phyloP scores from a whole-genome alignment of 2,797 vertebrate species.

The Pterois miles region DNA sequence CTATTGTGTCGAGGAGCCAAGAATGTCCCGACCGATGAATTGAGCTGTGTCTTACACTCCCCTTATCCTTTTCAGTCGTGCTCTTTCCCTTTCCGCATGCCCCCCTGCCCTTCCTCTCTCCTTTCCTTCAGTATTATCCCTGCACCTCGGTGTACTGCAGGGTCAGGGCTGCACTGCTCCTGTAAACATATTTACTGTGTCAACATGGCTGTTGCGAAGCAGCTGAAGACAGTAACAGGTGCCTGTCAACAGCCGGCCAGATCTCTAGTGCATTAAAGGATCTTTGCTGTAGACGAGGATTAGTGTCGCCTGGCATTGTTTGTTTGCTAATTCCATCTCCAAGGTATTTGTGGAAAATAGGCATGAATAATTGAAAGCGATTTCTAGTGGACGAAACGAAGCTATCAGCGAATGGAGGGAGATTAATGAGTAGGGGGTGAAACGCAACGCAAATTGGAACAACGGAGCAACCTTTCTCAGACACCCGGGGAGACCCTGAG shows the following conservation, averaged over 20 bases:
- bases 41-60: slow-evolving; percentile 48
- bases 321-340: slow-evolving; percentile 85
- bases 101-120: slow-evolving; percentile 47
- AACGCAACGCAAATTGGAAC: slow-evolving; percentile 69
- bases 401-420: slow-evolving; percentile 77
- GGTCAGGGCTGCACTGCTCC: slow-evolving; percentile 66
- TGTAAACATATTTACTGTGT: slow-evolving; percentile 79
- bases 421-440: slow-evolving; percentile 80
- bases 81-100: slow-evolving; percentile 41
- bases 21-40: slow-evolving; percentile 54
- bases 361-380: slow-evolving; percentile 85
- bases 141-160: slow-evolving; percentile 38
- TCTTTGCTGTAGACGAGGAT: slow-evolving; percentile 81
- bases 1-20: slow-evolving; percentile 32
- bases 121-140: slow-evolving; percentile 50
- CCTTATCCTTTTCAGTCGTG: slow-evolving; percentile 55
- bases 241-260: slow-evolving; percentile 80
- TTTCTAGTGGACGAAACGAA: slow-evolving; percentile 81
- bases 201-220: slow-evolving; percentile 72
- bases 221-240: slow-evolving; percentile 80
- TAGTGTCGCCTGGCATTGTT: slow-evolving; percentile 84
- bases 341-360: slow-evolving; percentile 84
- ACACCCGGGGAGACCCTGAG: slow-evolving; percentile 62
- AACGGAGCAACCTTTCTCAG: slow-evolving; percentile 65
- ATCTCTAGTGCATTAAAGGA: slow-evolving; percentile 83